Evolutionary conservation across 2,797 vertebrate genomes (phyloP), one percentile per base, ranked within the genome.

Genomic region (Poliocrania exsul): DNA sequence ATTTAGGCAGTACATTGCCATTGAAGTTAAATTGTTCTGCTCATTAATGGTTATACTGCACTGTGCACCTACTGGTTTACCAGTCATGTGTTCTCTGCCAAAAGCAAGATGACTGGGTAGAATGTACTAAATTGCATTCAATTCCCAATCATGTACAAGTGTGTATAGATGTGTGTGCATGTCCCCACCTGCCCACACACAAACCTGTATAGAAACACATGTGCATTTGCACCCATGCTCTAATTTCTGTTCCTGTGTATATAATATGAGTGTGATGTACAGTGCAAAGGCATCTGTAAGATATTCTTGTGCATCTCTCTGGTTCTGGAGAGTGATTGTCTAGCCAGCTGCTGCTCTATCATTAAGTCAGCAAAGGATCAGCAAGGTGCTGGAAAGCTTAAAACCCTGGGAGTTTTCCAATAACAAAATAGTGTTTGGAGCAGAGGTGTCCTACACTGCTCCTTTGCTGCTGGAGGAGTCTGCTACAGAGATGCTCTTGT

Each of bases 1-100:
- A 49, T 95, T 96, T 92, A 90, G 89, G 90, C 79, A 93, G 91
- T 84, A n/a, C 75, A 14, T 87, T 95, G 87, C 88, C 83, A 78
- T 13, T 85, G 88, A 79, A 88, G 72, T 90, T 82, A 58, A 91
- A 85, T 72, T 82, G 65, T 78, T 71, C 71, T 60, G 42, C n/a
- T 70, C 65, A 80, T 93, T 69, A 70, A 91, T 47, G 74, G 74
- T 42, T 78, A 46, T 61, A 16, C 83, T 56, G 86, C 65, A 60
- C 67, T 80, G 73, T 18, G 37, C 66, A 73, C 85, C 87, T 86
- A 33, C 75, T 75, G 65, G 44, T 80, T 94, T 83, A 88, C 88
- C 79, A 85, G 91, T 50, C 1, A 1, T 1, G 1, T 64, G 66
- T 90, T 80, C 73, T 61, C 47, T 89, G 71, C 81, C 44, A 69